phyloP scores from a whole-genome alignment of 2,888 invertebrate genomes.

The Hypsopygia costalis region DNA sequence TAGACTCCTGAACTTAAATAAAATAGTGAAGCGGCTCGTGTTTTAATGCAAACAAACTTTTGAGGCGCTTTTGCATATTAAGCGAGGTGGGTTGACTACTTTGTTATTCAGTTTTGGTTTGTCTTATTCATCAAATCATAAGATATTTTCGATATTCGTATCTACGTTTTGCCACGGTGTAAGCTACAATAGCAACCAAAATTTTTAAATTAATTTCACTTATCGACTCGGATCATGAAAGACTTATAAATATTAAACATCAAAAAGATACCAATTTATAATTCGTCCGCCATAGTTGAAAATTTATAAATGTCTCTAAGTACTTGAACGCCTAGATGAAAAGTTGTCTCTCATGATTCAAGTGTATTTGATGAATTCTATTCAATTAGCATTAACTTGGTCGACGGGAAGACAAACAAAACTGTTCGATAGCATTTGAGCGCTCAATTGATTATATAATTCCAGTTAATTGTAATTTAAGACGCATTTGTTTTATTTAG shows the following conservation, averaged over 20 bases:
- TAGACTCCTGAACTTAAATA: slow-evolving; percentile 76
- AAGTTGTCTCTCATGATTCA: slow-evolving; percentile 64
- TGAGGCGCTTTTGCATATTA: slow-evolving; percentile 81
- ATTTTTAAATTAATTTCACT: slow-evolving; percentile 33
- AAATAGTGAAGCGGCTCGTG: slow-evolving; percentile 81
- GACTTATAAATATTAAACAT: slow-evolving; percentile 29
- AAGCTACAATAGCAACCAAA: slow-evolving; percentile 39
- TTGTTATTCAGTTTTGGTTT: slow-evolving; percentile 76
- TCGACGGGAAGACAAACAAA: slow-evolving; percentile 70
- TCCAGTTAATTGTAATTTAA: slow-evolving; percentile 40
- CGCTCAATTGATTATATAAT: slow-evolving; percentile 56
- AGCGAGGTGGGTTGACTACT: slow-evolving; percentile 81
- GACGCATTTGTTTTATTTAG: slow-evolving; percentile 70
- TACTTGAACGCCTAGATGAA: not conserved
- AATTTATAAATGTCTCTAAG: not conserved
- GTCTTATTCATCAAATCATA: slow-evolving; percentile 60
- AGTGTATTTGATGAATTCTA: slow-evolving; percentile 44
- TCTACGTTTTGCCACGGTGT: slow-evolving; percentile 30
- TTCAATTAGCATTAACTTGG: slow-evolving; percentile 41
- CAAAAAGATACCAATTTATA: not conserved
- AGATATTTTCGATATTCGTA: slow-evolving; percentile 26
- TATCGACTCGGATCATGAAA: slow-evolving; percentile 65
- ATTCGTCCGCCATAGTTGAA: not conserved
- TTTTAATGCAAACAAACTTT: slow-evolving; percentile 81
- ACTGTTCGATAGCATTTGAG: slow-evolving; percentile 72